These are phyloP conservation scores for Anoura caudifer DNA, from an alignment of 2,113 vertebrate species.

Conservation along the genomic window DNA sequence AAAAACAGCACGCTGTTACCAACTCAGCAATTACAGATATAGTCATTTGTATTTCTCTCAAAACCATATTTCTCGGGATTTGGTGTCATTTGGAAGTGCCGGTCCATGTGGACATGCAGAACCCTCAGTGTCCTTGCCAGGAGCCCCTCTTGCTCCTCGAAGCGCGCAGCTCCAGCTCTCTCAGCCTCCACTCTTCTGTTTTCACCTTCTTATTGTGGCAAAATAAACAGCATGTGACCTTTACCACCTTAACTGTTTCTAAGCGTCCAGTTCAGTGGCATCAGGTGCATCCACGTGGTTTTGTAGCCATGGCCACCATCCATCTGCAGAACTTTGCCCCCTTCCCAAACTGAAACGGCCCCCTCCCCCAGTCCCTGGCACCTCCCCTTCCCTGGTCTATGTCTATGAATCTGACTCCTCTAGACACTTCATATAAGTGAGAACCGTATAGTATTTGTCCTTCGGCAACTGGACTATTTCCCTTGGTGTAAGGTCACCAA, in stretches of 20 bases:
- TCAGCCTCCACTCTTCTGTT: neutral
- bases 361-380: neutral
- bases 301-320: too few species aligned
- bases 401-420: neutral
- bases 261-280: neutral
- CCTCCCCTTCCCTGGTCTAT: neutral
- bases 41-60: neutral
- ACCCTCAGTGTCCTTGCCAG: accelerated
- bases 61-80: neutral
- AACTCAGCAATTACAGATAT: neutral
- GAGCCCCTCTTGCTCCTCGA: neutral
- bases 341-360: neutral
- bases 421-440: too few species aligned
- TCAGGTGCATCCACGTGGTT: too few species aligned
- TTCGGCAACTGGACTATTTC: neutral
- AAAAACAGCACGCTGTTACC: neutral
- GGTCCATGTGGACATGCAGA: accelerated
- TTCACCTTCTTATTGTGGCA: neutral
- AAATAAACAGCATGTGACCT: neutral
- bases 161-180: neutral
- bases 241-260: neutral
- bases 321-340: neutral
- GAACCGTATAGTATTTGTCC: neutral
- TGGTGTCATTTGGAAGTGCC: neutral
- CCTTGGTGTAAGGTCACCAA: neutral